Evolutionary conservation across 2,888 invertebrate species (phyloP).

Genomic region (Neria commutata): DNA sequence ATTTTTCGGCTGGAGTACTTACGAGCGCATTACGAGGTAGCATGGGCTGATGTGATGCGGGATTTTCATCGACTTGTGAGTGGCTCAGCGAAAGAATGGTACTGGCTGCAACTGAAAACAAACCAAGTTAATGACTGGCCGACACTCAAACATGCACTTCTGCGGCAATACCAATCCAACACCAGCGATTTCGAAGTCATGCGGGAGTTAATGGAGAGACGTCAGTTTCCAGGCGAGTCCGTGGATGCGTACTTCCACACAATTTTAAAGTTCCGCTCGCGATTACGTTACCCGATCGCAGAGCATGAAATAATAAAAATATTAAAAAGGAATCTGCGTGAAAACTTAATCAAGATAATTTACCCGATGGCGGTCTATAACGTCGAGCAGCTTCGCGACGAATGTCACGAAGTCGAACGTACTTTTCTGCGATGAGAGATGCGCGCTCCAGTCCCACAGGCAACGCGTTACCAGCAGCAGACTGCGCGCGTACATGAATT

Average conservation of each 20-base stretch:
- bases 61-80: neutral
- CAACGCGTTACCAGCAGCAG: neutral
- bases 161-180: neutral
- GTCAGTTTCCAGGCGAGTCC: neutral
- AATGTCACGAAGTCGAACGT: neutral
- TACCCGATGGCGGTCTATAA: neutral
- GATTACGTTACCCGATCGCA: neutral
- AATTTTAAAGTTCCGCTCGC: neutral
- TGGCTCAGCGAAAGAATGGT: conserved; percentile 6
- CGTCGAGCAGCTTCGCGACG: neutral
- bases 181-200: conserved; percentile 8
- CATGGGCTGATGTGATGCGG: no score
- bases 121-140: neutral
- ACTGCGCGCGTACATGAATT: neutral
- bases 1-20: no score
- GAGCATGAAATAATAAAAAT: neutral
- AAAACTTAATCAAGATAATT: neutral
- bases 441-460: neutral
- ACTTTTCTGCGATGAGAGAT: no score
- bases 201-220: conserved; percentile 2
- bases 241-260: conserved; percentile 7
- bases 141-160: neutral
- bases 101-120: conserved; percentile 1
- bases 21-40: no score
- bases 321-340: neutral